Evolutionary conservation across 2,113 vertebrate species (phyloP).

Genomic region (Murina feae): DNA sequence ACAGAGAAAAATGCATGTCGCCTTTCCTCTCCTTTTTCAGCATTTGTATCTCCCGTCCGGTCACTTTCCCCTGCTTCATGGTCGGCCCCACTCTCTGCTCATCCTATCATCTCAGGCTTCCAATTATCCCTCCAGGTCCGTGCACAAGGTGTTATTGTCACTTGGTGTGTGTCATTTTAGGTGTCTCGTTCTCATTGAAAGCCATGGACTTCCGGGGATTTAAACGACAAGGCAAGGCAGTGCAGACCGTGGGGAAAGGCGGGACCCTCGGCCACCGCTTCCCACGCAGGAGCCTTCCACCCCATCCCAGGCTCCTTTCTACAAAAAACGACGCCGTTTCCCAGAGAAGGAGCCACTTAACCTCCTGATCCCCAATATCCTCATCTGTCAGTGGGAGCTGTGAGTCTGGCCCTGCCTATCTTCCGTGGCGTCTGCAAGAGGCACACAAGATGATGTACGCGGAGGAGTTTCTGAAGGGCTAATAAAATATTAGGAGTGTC

Average conservation of each 20-base stretch:
- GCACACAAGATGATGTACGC: not conserved
- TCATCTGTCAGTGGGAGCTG: conserved; percentile 11
- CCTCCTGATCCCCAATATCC: not conserved
- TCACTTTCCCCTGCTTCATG: too few relatives aligned
- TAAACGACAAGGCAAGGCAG: not conserved
- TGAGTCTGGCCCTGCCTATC: not conserved
- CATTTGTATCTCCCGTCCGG: not conserved
- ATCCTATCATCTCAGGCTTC: not conserved
- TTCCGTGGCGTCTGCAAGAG: not conserved
- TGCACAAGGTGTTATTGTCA: fast-evolving
- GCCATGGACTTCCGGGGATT: not conserved
- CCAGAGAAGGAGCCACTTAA: not conserved
- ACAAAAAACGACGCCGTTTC: not conserved
- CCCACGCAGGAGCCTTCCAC: not conserved
- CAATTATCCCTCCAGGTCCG: not conserved
- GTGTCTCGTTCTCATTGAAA: not conserved
- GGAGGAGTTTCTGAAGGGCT: conserved; percentile 14
- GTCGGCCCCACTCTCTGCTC: not conserved
- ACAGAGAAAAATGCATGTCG: not conserved
- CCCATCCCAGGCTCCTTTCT: not conserved
- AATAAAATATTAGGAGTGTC: conserved; percentile 42
- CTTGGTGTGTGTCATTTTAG: not conserved
- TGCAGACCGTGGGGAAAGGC: not conserved
- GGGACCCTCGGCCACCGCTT: not conserved
- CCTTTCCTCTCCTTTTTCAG: not conserved